Evolutionary conservation across 2,888 invertebrate species (phyloP).

Genomic region (Helicoverpa assulta): DNA sequence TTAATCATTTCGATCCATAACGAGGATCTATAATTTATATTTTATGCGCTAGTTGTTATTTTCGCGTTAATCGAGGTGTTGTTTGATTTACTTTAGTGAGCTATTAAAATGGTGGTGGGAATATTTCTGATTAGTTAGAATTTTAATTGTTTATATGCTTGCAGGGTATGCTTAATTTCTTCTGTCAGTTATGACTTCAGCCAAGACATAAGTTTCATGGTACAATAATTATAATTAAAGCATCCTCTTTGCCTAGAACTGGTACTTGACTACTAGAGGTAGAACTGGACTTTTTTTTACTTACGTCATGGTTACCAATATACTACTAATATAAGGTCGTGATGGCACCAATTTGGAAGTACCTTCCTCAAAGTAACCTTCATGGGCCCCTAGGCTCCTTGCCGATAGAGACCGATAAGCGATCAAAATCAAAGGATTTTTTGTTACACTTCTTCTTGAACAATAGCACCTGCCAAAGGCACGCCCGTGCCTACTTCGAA

Average conservation of each 20-base stretch:
- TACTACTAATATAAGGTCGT: background rate
- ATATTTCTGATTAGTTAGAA: background rate
- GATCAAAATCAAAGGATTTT: conserved; percentile 43
- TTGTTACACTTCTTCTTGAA: conserved; percentile 30
- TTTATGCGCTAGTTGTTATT: conserved; percentile 35
- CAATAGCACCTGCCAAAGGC: background rate
- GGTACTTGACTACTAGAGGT: too few species aligned
- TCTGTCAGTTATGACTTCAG: too few species aligned
- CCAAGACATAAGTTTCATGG: too few species aligned
- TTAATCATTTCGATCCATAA: conserved; percentile 57
- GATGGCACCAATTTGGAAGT: background rate
- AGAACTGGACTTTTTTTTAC: too few species aligned
- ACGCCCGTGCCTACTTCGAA: too few species aligned
- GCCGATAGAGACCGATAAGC: conserved; percentile 23
- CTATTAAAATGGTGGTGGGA: conserved; percentile 11
- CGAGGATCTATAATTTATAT: conserved; percentile 51
- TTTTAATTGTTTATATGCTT: too few species aligned
- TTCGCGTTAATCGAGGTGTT: conserved; percentile 34
- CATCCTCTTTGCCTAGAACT: too few species aligned
- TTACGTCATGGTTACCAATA: background rate
- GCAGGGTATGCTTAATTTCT: too few species aligned
- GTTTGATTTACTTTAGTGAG: conserved; percentile 20
- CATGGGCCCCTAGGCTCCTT: conserved; percentile 21
- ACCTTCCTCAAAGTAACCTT: conserved; percentile 18
- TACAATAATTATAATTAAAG: too few species aligned